Percentiles rank a stretch among this genome's conserved stretches.
These are phyloP conservation scores for Pteria penguin DNA, from an alignment of 2,888 invertebrate species.

Conservation along the genomic window DNA sequence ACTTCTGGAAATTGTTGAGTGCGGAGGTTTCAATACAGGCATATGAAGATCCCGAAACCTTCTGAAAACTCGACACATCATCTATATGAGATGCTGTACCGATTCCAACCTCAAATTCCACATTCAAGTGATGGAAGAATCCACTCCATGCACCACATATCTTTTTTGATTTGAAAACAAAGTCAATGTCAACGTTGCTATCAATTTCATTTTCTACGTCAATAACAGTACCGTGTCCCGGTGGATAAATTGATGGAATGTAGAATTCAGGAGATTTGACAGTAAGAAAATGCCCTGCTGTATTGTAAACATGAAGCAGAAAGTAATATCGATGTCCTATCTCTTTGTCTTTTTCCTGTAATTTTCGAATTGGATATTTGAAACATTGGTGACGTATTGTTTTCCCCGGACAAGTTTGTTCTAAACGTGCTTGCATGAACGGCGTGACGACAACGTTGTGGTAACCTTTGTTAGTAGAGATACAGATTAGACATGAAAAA, in stretches of 20 bases:
- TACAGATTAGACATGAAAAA: too few species aligned
- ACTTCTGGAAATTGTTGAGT: not conserved
- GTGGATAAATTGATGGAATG: conserved; percentile 51
- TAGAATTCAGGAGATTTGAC: conserved; percentile 35
- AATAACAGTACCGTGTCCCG: conserved; percentile 46
- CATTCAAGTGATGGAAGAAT: conserved; percentile 33
- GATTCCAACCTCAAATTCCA: conserved; percentile 30
- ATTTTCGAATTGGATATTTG: conserved; percentile 28
- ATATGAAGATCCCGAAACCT: not conserved
- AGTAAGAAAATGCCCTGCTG: conserved; percentile 45
- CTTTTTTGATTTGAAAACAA: not conserved
- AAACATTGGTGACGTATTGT: conserved; percentile 25
- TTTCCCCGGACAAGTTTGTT: not conserved
- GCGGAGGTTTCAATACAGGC: not conserved
- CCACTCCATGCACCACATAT: conserved; percentile 36
- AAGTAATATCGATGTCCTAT: conserved; percentile 31
- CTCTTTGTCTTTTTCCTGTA: conserved; percentile 38
- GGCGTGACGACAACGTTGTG: too few species aligned
- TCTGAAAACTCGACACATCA: conserved; percentile 8
- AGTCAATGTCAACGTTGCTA: conserved; percentile 29
- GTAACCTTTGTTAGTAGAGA: too few species aligned
- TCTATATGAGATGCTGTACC: conserved; percentile 17
- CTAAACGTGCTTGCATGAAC: not conserved
- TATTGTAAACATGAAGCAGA: conserved; percentile 46
- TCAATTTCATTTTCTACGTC: conserved; percentile 21